Evolutionary conservation across 1,140 invertebrate genomes (phyloP), one percentile per base, ranked within the genome.

Genomic region (Bursaphelenchus mucronatus): DNA sequence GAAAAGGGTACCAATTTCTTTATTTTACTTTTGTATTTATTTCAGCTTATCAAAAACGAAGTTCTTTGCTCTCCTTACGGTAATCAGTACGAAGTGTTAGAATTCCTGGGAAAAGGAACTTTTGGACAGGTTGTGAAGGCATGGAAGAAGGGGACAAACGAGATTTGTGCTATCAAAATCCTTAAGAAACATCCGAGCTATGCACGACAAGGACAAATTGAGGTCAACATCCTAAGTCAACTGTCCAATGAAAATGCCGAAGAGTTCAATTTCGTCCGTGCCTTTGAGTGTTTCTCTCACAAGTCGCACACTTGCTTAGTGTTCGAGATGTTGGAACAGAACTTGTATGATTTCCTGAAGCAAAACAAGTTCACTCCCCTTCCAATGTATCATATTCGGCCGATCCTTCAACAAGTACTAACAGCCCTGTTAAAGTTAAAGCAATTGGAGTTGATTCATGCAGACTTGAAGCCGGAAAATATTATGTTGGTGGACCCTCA

Each of bases 121-220:
- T 99, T 98, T 85, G 95, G 95, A 66, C 94, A 97, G 83, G 94
- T 98, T 73, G 94, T 97, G 74, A 99, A 98, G 86, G 98, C 95
- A 83, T 98, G 95, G 95, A 98, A 99, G 83, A 97, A 97, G 83
- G 95, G 95, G 82, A 98, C 95, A 64, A 98, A 95, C 83, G 94
- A 98, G 84, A 97, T 98, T 79, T 94, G 98, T 68, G 95, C 95
- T 78, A 98, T 98, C 81, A 99, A 99, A 86, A 98, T 98, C 81
- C 85, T 98, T 40, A 99, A 99, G 85, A 99, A 99, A 86, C 95
- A 99, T 86, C 95, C 95, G 58, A 97, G 94, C 59, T 99, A 99
- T 86, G 94, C 94, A 64, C 87, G 95, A 75, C 95, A 99, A 86
- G 95, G 95, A 71, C 95, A 98, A 85, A 98, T 99, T 85, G 96